Base-by-base conservation (phyloP, 2,888 invertebrate species). In the Timema podura region DNA sequence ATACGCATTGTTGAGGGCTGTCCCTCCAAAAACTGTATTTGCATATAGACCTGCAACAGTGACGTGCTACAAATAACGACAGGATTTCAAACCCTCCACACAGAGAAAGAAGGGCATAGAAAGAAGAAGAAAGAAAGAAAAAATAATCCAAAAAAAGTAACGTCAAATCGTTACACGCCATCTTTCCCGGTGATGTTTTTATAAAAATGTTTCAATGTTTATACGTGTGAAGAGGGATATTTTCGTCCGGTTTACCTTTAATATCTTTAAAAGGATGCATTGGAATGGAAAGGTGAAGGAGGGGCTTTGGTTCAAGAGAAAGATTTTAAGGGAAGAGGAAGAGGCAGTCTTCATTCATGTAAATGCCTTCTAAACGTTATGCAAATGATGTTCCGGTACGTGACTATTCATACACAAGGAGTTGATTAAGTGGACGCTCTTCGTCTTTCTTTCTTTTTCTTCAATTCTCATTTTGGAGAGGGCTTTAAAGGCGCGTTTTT, bases 391-490 rank as follows among this genome's bases (percentile, higher is more conserved):
- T 45, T 68, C 45, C 16, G 68, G 68, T 70, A 65, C 70, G 72
- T 68, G 66, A 72, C 72, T 67, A 66, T 71, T 68, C 70, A 71
- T 68, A 70, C 59, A 49, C 59, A 48, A 69, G 67, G 69, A 72
- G 72, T 72, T 72, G 72, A 72, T 72, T 72, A 72, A 72, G 72
- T 72, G 70, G 70, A 72, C 68, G 68, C 47, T 47, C 68, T 70
- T 64, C 68, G 49, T 67, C 70, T 70, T 3, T 30, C 30, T 30
- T 30, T 30, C 30, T 30, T 30, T 30, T 30, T 70, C 70, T 68
- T 64, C 68, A 69, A 65, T 65, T 30, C 65, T 54, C 69, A 59
- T 66, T 65, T 30, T 66, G 48, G 68, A 70, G 70, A 68, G 70
- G 70, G 70, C 64, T 70, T 64, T 68, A 64, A 57, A 54, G 70